phyloP scores from a whole-genome alignment of 2,797 vertebrate genomes.

The Clarias fuscus region DNA sequence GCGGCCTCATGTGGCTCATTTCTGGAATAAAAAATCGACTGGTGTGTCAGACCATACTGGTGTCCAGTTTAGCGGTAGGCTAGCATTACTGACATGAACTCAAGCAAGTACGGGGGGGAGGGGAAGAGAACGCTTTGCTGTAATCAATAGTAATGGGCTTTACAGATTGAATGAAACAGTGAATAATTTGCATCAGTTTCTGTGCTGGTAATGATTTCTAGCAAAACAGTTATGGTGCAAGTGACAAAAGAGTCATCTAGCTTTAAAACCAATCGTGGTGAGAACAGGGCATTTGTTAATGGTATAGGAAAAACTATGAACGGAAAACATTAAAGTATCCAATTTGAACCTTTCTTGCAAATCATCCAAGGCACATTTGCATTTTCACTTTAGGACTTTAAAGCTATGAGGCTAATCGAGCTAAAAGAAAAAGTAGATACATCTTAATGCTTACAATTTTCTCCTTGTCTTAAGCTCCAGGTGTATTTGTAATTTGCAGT shows the following conservation, averaged over 20 bases:
- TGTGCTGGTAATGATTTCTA: conserved; percentile 23
- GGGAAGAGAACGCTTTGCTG: conserved; percentile 53
- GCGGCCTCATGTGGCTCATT: conserved; percentile 62
- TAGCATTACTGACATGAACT: conserved; percentile 56
- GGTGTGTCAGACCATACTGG: conserved; percentile 49
- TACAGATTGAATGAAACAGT: conserved; percentile 44
- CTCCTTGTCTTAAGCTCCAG: background rate
- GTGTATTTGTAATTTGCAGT: background rate
- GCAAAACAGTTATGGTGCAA: background rate
- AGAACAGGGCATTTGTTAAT: background rate
- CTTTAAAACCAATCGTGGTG: background rate
- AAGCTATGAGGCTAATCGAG: background rate
- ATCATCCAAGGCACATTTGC: background rate
- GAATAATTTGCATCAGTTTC: conserved; percentile 52
- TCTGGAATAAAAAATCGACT: conserved; percentile 68
- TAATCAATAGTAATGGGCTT: conserved; percentile 59
- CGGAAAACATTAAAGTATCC: background rate
- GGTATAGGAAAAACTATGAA: background rate
- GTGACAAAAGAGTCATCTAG: background rate
- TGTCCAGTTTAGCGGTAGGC: conserved; percentile 63
- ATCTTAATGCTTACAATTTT: background rate
- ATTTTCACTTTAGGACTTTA: background rate
- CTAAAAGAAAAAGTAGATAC: background rate
- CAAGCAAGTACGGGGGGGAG: conserved; percentile 34
- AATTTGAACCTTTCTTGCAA: background rate